phyloP scores from a whole-genome alignment of 2,113 vertebrate genomes.

The Leucoraja erinaceus region DNA sequence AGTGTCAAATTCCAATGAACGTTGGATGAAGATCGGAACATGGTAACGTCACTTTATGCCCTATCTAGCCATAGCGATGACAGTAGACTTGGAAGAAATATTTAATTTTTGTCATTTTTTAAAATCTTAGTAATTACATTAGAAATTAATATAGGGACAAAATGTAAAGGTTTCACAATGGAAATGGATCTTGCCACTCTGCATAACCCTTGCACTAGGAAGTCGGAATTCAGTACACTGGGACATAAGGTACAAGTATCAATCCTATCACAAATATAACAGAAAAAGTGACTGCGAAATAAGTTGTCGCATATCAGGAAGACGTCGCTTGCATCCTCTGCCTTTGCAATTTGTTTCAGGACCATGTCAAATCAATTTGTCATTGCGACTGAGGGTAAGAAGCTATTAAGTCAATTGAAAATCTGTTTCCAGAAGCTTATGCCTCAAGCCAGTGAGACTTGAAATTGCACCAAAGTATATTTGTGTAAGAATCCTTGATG shows the following conservation, averaged over 20 bases:
- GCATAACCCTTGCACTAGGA: background rate
- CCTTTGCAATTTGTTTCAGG: background rate
- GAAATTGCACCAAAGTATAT: slow-evolving; percentile 10
- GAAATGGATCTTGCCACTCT: background rate
- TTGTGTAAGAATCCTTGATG: background rate
- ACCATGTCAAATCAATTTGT: background rate
- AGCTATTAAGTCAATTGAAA: slow-evolving; percentile 1
- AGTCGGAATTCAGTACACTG: background rate
- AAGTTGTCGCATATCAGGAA: background rate
- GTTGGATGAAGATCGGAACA: too few species aligned
- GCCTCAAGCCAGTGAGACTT: background rate
- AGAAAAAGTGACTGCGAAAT: background rate
- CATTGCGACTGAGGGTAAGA: background rate
- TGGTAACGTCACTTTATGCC: too few species aligned
- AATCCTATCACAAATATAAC: background rate
- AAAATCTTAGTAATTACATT: background rate
- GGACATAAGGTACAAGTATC: background rate
- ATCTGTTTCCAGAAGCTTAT: background rate
- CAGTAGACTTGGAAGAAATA: background rate
- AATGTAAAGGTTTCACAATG: background rate
- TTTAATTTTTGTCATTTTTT: background rate
- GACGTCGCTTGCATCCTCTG: background rate
- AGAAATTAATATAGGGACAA: background rate
- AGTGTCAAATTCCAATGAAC: too few species aligned
- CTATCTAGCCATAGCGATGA: too few species aligned